Conservation (phyloP, 30 jellyfish, hydroid and myxozoan genomes). For the Hydra vulgaris region DNA sequence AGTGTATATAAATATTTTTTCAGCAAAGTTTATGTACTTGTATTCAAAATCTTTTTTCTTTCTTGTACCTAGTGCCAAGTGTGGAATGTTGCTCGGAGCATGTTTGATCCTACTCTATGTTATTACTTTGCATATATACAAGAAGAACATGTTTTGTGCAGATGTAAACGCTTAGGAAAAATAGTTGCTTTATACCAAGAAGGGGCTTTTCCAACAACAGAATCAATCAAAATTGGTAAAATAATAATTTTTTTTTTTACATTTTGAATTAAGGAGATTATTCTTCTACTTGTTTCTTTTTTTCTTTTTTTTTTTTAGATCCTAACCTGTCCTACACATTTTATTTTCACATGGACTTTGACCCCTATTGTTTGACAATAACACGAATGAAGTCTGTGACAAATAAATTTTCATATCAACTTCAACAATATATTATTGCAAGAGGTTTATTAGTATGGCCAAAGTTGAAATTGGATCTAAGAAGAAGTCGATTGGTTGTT, state of each 20-base stretch:
- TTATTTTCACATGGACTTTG: not conserved
- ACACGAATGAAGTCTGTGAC: not conserved
- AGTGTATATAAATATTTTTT: no score
- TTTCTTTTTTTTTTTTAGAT: not conserved
- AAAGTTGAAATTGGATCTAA: not conserved
- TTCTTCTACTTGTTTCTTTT: no score
- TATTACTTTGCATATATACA: not conserved
- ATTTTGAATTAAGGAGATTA: not conserved
- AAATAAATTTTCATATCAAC: not conserved
- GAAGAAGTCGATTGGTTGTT: not conserved
- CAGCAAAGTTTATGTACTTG: not conserved
- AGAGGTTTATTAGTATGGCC: not conserved
- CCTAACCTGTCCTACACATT: not conserved
- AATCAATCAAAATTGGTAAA: not conserved
- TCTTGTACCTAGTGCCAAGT: not conserved
- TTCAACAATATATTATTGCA: not conserved
- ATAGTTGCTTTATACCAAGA: constrained; percentile 6
- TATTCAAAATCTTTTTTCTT: not conserved
- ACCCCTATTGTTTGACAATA: not conserved
- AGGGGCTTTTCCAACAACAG: constrained; percentile 5
- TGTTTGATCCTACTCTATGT: not conserved
- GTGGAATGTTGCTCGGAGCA: not conserved
- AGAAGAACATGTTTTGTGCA: not conserved
- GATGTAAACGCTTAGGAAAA: not conserved
- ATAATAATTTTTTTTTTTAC: not conserved